Conservation (phyloP, 2,888 invertebrate species). For the Neuroscelio doddi region DNA sequence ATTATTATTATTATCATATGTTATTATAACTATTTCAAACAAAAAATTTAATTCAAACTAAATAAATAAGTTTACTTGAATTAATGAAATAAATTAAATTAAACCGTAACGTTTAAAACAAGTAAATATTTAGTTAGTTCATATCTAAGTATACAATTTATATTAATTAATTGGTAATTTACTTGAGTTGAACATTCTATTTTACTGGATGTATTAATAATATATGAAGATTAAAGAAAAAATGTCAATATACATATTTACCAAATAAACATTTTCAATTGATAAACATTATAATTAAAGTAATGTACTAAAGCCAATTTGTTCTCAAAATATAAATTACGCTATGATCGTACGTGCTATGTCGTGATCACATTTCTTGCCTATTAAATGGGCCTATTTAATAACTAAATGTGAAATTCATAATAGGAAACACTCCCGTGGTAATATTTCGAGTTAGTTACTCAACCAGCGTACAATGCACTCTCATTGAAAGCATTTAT, state of each 20-base stretch:
- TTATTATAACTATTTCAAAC: no score
- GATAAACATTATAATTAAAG: constrained; percentile 37
- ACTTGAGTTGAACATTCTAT: no score
- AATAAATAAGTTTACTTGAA: no score
- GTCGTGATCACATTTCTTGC: constrained; percentile 44
- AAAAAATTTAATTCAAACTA: no score
- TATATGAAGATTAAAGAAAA: background rate
- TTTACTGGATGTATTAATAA: no score
- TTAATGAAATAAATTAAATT: no score
- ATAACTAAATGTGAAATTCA: constrained; percentile 26
- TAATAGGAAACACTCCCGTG: constrained; percentile 34
- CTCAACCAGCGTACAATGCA: constrained; percentile 26
- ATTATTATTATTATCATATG: no score
- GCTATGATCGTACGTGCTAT: constrained; percentile 25
- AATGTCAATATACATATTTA: constrained; percentile 14
- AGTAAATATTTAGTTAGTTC: no score
- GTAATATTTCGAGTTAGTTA: constrained; percentile 46
- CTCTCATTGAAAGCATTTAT: constrained; percentile 41
- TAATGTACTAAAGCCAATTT: constrained; percentile 42
- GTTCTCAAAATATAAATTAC: constrained; percentile 29
- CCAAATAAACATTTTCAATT: constrained; percentile 30
- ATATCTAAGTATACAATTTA: no score
- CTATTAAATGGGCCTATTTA: constrained; percentile 35
- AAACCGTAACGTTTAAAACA: no score
- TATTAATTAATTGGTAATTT: no score